Base-by-base conservation (phyloP, 2,888 invertebrate species). In the Rotaria sp. region DNA sequence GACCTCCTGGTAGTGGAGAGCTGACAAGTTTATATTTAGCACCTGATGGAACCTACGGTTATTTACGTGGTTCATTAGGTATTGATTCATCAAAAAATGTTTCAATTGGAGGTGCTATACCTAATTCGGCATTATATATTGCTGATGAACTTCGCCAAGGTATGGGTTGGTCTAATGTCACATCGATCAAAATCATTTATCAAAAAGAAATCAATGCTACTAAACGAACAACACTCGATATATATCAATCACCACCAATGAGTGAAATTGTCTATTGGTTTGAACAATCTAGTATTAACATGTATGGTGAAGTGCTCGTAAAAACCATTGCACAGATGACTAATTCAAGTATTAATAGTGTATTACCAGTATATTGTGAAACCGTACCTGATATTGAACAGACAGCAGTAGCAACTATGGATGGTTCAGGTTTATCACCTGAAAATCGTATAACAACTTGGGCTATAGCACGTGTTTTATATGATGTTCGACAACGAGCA, bases 391-490 rank as follows among this genome's bases (percentile, higher is more conserved):
- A n/a, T 24, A 75, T 75, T 26, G 75, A 75, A 38, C 24, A 38
- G 38, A 41, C 26, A 41, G 38, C 38, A 41, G 45, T 75, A 45
- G 75, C 75, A 26, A 75, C 75, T 41, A 41, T 18, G 7, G 75
- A 75, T 45, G 75, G 75, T 1, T 75, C 75, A 75, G 75, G 75
- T 10, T 75, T 75, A 75, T 75, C 75, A 75, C 75, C 41, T n/a
- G 75, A 75, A 38, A 75, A 75, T 75, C 75, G 38, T 26, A 45
- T 75, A 2, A 75, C 75, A 41, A 75, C 75, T 41, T 41, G 18
- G 24, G 75, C 75, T n/a, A 45, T 75, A 1, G 75, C 75, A 18
- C 38, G 75, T 41, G 75, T 75, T 26, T n/a, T 75, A 26, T 75
- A 26, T 45, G 24, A 45, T 75, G 18, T 67, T n/a, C 18, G 21